These are phyloP conservation scores for Andrena minutula DNA, from an alignment of 2,888 invertebrate genomes.

Conservation along the genomic window DNA sequence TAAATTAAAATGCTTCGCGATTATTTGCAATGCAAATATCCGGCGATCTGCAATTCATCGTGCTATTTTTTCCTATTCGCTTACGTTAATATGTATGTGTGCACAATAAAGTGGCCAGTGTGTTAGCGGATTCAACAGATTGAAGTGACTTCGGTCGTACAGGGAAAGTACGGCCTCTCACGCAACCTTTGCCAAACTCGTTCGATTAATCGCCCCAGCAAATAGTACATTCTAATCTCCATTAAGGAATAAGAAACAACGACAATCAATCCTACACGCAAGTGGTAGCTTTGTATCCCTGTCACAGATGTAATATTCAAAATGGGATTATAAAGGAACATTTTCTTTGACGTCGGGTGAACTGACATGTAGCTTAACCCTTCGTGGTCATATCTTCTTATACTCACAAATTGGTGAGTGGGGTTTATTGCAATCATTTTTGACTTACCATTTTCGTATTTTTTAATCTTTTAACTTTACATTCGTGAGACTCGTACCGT, in stretches of 20 bases:
- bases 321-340: too few relatives aligned
- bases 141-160: conserved; percentile 12
- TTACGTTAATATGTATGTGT: conserved; percentile 32
- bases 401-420: too few relatives aligned
- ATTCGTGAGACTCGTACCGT: too few relatives aligned
- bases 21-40: conserved; percentile 51
- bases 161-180: conserved; percentile 32
- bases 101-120: conserved; percentile 6
- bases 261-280: conserved; percentile 26
- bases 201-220: conserved; percentile 30
- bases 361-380: too few relatives aligned
- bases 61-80: conserved; percentile 26
- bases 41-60: conserved; percentile 38
- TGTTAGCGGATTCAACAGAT: conserved; percentile 39
- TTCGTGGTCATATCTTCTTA: too few relatives aligned
- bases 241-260: conserved; percentile 36
- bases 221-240: conserved; percentile 31
- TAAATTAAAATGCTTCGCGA: conserved; percentile 44
- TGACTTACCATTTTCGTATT: too few relatives aligned
- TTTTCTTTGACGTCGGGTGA: too few relatives aligned
- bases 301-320: too few relatives aligned
- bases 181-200: conserved; percentile 29
- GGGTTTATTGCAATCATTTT: too few relatives aligned
- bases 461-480: too few relatives aligned
- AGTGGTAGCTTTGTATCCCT: background rate